Evolutionary conservation across 1,140 invertebrate species (phyloP).

Genomic region (Lasioglossum albipes): DNA sequence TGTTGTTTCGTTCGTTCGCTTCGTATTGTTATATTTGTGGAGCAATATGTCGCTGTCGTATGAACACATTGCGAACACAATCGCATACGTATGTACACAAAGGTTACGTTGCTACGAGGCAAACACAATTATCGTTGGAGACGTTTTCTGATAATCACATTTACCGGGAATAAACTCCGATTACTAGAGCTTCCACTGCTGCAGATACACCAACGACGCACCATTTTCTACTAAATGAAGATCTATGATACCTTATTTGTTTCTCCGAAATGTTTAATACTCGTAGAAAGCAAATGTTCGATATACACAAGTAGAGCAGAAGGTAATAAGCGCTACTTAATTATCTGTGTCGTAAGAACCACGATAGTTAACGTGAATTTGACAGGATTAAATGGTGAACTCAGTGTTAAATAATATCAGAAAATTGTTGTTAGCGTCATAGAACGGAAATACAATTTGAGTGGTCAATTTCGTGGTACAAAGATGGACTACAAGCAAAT

Average conservation of each 20-base stretch:
- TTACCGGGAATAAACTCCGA: background rate
- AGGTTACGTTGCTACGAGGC: background rate
- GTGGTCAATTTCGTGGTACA: no score
- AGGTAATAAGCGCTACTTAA: background rate
- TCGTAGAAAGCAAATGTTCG: no score
- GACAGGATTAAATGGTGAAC: no score
- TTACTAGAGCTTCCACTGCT: no score
- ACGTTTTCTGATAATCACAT: background rate
- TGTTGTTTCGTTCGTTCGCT: slow-evolving; percentile 21
- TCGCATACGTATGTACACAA: slow-evolving; percentile 15
- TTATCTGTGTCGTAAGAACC: no score
- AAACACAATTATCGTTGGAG: background rate
- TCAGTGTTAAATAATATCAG: no score
- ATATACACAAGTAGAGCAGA: background rate
- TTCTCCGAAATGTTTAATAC: background rate
- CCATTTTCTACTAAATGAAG: background rate
- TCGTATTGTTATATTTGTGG: slow-evolving; percentile 18
- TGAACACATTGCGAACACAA: slow-evolving; percentile 14
- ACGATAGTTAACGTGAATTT: background rate
- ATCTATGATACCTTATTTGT: background rate
- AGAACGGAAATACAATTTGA: no score
- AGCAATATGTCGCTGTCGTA: background rate
- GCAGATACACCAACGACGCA: background rate
- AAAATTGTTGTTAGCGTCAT: no score
- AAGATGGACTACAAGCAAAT: no score